A percentile compares a stretch with the other conserved stretches of the same genome.
Evolutionary conservation across 2,797 vertebrate species (phyloP).

Genomic region (Parauchenoglanis ngamensis): DNA sequence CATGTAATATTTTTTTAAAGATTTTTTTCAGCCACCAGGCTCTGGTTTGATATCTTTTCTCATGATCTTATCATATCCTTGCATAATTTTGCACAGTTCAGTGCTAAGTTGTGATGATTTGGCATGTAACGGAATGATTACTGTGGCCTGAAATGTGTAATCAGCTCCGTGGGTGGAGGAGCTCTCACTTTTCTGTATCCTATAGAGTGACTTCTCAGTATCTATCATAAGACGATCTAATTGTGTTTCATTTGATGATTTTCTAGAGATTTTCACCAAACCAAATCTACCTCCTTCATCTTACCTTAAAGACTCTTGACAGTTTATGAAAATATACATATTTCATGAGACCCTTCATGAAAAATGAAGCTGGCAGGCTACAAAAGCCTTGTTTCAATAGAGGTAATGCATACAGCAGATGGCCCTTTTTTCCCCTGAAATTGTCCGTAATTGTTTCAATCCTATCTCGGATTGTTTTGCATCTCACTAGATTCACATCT

Average conservation of each 20-base stretch:
- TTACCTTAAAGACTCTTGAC: slow-evolving; percentile 50
- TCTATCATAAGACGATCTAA: slow-evolving; percentile 12
- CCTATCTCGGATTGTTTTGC: slow-evolving; percentile 82
- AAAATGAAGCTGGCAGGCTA: slow-evolving; percentile 56
- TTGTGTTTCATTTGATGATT: slow-evolving; percentile 38
- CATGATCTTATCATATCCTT: not conserved
- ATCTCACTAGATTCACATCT: slow-evolving; percentile 80
- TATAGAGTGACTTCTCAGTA: slow-evolving; percentile 20
- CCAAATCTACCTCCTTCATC: slow-evolving; percentile 39
- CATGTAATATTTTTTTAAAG: no score
- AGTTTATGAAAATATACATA: slow-evolving; percentile 61
- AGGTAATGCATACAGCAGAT: slow-evolving; percentile 85
- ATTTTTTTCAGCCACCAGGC: not conserved
- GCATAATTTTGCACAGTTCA: slow-evolving; percentile 7
- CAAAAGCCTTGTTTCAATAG: slow-evolving; percentile 61
- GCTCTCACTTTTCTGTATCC: slow-evolving; percentile 33
- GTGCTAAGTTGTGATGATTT: slow-evolving; percentile 11
- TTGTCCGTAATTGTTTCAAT: slow-evolving; percentile 89
- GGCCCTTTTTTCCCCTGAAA: slow-evolving; percentile 79
- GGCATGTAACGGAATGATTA: slow-evolving; percentile 8
- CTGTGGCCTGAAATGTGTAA: slow-evolving; percentile 43
- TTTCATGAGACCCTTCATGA: slow-evolving; percentile 61
- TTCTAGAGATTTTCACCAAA: slow-evolving; percentile 36
- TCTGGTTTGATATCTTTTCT: not conserved
- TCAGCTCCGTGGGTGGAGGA: slow-evolving; percentile 33